Evolutionary conservation across 2,888 invertebrate genomes (phyloP).

Genomic region (Romanomermis culicivorax): DNA sequence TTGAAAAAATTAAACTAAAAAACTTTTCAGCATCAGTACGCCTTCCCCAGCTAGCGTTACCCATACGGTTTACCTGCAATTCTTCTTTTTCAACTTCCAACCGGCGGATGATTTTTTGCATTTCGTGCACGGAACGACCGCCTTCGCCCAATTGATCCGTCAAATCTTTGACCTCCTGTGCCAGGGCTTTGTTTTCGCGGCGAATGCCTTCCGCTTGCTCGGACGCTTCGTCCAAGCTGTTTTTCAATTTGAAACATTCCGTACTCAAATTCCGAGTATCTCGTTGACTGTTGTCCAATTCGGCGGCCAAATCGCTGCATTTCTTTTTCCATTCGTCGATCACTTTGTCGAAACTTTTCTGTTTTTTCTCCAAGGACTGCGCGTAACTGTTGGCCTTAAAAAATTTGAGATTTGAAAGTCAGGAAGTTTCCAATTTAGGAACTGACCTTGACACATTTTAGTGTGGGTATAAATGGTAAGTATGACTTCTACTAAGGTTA

Average conservation of each 20-base stretch:
- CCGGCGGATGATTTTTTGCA: slow-evolving; percentile 95
- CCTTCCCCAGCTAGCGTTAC: too few species aligned
- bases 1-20: too few species aligned
- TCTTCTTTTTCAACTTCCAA: slow-evolving; percentile 98
- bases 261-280: slow-evolving; percentile 99
- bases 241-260: slow-evolving; percentile 86
- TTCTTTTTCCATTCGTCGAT: slow-evolving; percentile 99
- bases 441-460: too few species aligned
- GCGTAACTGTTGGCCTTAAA: slow-evolving; percentile 57
- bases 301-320: slow-evolving; percentile 81
- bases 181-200: slow-evolving; percentile 96
- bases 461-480: too few species aligned
- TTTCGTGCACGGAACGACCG: slow-evolving; percentile 96
- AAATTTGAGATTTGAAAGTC: background rate
- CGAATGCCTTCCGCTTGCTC: slow-evolving; percentile 78
- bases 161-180: slow-evolving; percentile 94
- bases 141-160: slow-evolving; percentile 99
- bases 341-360: slow-evolving; percentile 98
- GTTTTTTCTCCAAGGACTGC: slow-evolving; percentile 87
- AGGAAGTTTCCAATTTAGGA: too few species aligned
- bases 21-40: too few species aligned
- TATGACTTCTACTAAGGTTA: too few species aligned
- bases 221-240: slow-evolving; percentile 29
- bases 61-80: slow-evolving; percentile 44
- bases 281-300: slow-evolving; percentile 94